Percentiles rank a stretch among this genome's conserved stretches.
Evolutionary conservation across 2,888 invertebrate genomes (phyloP).

Genomic region (Nomada goodeniana): DNA sequence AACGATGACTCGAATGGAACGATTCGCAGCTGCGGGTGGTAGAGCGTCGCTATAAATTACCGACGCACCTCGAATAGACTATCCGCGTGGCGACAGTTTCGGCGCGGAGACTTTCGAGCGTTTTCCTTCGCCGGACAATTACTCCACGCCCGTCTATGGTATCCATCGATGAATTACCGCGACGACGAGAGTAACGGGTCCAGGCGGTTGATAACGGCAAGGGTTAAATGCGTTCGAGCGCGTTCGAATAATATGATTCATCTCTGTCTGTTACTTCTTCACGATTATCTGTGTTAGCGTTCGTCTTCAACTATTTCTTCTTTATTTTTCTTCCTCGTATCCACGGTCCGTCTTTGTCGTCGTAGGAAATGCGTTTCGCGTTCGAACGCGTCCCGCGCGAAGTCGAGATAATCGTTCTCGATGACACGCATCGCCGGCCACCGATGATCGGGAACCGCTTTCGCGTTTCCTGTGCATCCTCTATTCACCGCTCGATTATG

Average conservation of each 20-base stretch:
- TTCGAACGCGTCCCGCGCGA: slow-evolving; percentile 46
- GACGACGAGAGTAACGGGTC: no score
- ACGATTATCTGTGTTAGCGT: neutral
- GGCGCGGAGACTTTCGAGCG: neutral
- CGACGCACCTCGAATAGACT: slow-evolving; percentile 55
- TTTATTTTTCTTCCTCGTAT: neutral
- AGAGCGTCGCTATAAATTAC: slow-evolving; percentile 54
- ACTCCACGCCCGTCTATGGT: neutral
- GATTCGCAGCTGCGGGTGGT: slow-evolving; percentile 50
- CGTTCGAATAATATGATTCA: neutral
- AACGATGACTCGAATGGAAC: neutral
- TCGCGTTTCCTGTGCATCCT: slow-evolving; percentile 63
- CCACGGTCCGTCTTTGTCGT: neutral
- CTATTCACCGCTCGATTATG: slow-evolving; percentile 56
- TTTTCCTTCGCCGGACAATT: neutral
- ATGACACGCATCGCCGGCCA: slow-evolving; percentile 59
- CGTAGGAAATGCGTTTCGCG: slow-evolving; percentile 44
- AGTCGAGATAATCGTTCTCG: slow-evolving; percentile 61
- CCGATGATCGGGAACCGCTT: slow-evolving; percentile 60
- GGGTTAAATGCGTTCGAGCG: neutral
- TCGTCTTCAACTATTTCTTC: neutral
- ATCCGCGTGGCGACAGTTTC: slow-evolving; percentile 46
- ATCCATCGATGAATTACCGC: no score
- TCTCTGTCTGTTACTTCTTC: neutral
- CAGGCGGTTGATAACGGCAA: no score